Conservation (phyloP, 2,888 invertebrate genomes). For the Caenorhabditis plicata region DNA sequence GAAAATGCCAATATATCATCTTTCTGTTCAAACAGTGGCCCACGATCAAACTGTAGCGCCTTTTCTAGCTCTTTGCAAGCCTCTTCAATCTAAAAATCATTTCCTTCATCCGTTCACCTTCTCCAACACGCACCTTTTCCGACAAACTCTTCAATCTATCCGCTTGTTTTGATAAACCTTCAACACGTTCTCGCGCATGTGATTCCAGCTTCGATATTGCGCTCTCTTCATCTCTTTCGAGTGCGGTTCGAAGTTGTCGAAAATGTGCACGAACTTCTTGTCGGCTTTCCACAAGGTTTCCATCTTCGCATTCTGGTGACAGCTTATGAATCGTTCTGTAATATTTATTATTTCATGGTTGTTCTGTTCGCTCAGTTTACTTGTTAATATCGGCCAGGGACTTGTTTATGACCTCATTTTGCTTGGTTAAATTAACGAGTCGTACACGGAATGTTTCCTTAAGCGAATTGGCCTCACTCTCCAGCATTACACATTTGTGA, state of each 20-base stretch:
- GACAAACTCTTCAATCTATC: slow-evolving; percentile 15
- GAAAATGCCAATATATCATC: slow-evolving; percentile 36
- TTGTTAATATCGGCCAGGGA: slow-evolving; percentile 6
- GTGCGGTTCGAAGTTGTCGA: slow-evolving; percentile 9
- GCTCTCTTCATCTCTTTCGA: slow-evolving; percentile 13
- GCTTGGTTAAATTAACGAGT: slow-evolving; percentile 68
- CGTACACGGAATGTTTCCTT: slow-evolving; percentile 69
- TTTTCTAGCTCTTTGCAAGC: slow-evolving; percentile 19
- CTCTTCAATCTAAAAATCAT: slow-evolving; percentile 8
- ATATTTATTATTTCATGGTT: not conserved
- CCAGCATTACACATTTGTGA: slow-evolving; percentile 71
- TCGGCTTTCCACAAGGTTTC: slow-evolving; percentile 16
- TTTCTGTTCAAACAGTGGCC: slow-evolving; percentile 15
- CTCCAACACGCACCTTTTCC: not conserved
- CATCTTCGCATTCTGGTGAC: slow-evolving; percentile 11
- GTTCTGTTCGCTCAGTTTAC: no score
- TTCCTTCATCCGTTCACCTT: not conserved
- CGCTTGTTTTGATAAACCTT: slow-evolving; percentile 5
- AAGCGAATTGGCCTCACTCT: slow-evolving; percentile 72
- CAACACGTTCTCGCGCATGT: slow-evolving; percentile 9
- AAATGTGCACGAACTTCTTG: slow-evolving; percentile 26
- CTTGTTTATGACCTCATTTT: slow-evolving; percentile 6
- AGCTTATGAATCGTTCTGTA: slow-evolving; percentile 13
- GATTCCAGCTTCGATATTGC: slow-evolving; percentile 13
- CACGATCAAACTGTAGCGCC: slow-evolving; percentile 17